Evolutionary conservation across 2,113 vertebrate species (phyloP).

Genomic region (Ameiurus melas): DNA sequence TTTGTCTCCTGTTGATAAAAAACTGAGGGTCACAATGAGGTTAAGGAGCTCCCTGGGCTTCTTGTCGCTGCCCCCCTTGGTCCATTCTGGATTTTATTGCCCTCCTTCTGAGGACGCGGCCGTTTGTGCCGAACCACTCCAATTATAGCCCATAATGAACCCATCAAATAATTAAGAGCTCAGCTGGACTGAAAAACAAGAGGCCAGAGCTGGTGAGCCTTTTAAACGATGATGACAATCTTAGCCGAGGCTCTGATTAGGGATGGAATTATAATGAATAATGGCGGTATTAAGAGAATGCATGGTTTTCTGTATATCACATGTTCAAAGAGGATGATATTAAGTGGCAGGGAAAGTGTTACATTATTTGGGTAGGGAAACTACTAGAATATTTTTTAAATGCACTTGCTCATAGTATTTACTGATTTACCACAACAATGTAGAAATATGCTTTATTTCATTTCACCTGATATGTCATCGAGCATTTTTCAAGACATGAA

Average conservation of each 20-base stretch:
- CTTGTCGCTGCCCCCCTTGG: neutral
- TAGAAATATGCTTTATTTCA: neutral
- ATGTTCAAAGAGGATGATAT: neutral
- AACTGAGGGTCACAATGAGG: slow-evolving; percentile 19
- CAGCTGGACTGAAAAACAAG: slow-evolving; percentile 78
- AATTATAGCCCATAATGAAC: slow-evolving; percentile 76
- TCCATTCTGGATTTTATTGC: slow-evolving; percentile 50
- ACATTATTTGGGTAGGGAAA: neutral
- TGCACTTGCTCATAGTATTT: neutral
- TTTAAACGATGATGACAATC: slow-evolving; percentile 27
- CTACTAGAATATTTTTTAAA: neutral
- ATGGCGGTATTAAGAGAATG: neutral
- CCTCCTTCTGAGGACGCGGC: slow-evolving; percentile 43
- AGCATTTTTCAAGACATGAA: neutral
- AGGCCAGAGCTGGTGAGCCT: slow-evolving; percentile 37
- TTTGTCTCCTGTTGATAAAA: slow-evolving; percentile 46
- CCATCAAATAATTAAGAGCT: slow-evolving; percentile 80
- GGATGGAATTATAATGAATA: slow-evolving; percentile 13
- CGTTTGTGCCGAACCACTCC: slow-evolving; percentile 64
- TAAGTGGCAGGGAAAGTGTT: no score
- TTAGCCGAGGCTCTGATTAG: slow-evolving; percentile 25
- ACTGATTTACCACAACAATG: neutral
- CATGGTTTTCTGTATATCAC: neutral
- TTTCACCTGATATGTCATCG: neutral
- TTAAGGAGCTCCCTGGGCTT: slow-evolving; percentile 27